Evolutionary conservation across 1,140 invertebrate species (phyloP), one percentile per base, ranked within the genome.

Genomic region (Andricus grossulariae): DNA sequence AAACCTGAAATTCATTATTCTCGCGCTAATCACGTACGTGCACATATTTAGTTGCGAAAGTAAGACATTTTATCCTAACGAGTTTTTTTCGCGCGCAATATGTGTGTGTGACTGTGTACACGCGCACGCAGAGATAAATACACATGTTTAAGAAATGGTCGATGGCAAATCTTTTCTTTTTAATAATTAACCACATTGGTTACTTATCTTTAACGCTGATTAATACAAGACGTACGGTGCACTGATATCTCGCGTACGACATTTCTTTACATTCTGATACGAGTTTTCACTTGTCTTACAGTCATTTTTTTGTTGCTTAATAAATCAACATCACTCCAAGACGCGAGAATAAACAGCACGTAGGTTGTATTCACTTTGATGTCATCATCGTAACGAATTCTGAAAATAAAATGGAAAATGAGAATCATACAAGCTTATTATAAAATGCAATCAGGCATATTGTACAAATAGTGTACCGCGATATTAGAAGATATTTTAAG

Each of bases 311-410:
- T 83, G 80, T 74, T 76, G 77, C 84, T 90, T 91, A 90, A 84
- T 91, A 91, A 89, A 89, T 91, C 91, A 91, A 91, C 89, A 91
- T 90, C 90, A 91, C 90, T 90, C 89, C 88, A 85, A 91, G 85
- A 90, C 89, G 90, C 88, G 87, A 92, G 88, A 90, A 91, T 86
- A 90, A 86, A 88, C 84, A 89, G 87, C 86, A 90, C 86, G 87
- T 83, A 84, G 86, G 86, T 90, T 90, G 87, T 83, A 91, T 93
- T 94, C 97, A 98, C 96, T 98, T 98, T 94, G 97, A 98, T 94
- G 97, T 98, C 97, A 98, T 98, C 97, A 98, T 98, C 93, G 97
- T 98, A 93, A 98, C 97, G 94, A 98, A 98, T 95, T 98, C 97
- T 98, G 95, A 72, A 83, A 78, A 73, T 55, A 71, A 8, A 45